Conservation (phyloP, 2,888 invertebrate genomes). For the Aricia artaxerxes region DNA sequence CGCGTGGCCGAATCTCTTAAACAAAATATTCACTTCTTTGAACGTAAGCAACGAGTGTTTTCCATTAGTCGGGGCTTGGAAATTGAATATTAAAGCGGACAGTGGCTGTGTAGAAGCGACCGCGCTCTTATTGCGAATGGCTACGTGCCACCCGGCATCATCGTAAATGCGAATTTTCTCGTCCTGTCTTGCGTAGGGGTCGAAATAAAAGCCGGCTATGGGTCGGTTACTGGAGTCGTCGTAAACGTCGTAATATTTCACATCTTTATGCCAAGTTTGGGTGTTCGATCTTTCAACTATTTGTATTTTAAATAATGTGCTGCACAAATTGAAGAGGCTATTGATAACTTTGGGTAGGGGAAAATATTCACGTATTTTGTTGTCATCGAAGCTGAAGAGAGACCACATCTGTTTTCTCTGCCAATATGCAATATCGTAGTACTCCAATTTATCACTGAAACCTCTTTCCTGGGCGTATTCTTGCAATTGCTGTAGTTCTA, state of each 20-base stretch:
- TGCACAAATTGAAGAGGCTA: slow-evolving; percentile 87
- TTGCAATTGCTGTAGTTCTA: slow-evolving; percentile 86
- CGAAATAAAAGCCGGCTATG: slow-evolving; percentile 91
- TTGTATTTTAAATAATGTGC: slow-evolving; percentile 88
- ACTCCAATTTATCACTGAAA: slow-evolving; percentile 84
- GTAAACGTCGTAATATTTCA: slow-evolving; percentile 89
- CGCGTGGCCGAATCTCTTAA: slow-evolving; percentile 92
- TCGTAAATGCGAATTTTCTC: slow-evolving; percentile 82
- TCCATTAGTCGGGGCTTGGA: slow-evolving; percentile 82
- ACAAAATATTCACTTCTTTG: slow-evolving; percentile 87
- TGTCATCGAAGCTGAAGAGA: slow-evolving; percentile 85
- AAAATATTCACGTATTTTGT: slow-evolving; percentile 88
- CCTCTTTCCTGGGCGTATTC: slow-evolving; percentile 87
- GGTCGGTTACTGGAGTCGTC: slow-evolving; percentile 84
- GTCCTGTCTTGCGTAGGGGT: slow-evolving; percentile 86
- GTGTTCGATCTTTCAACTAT: slow-evolving; percentile 84
- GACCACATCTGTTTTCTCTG: slow-evolving; percentile 86
- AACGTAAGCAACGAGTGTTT: slow-evolving; percentile 87
- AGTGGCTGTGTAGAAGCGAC: slow-evolving; percentile 85
- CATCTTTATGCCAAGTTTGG: slow-evolving; percentile 92
- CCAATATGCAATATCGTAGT: slow-evolving; percentile 95
- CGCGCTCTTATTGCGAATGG: slow-evolving; percentile 87
- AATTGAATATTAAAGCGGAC: slow-evolving; percentile 91
- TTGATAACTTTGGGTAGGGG: slow-evolving; percentile 89
- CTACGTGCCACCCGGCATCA: slow-evolving; percentile 88